Conservation (phyloP, 2,113 vertebrate genomes). For the Poicephalus gulielmi region DNA sequence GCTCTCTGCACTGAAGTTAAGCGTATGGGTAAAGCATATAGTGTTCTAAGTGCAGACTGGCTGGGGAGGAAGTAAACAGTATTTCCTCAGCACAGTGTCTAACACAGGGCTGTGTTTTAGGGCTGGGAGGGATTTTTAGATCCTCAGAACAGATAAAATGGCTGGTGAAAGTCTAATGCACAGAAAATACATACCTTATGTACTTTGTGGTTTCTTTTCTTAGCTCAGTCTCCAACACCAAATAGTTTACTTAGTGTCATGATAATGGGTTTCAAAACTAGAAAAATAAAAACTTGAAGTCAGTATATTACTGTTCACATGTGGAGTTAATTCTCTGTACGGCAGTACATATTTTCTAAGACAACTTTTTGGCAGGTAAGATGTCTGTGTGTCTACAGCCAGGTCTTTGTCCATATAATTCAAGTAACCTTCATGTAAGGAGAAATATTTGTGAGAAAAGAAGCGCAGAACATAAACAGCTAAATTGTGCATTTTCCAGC, state of each 20-base stretch:
- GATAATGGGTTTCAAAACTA: background rate
- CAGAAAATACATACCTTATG: background rate
- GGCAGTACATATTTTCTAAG: background rate
- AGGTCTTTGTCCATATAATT: background rate
- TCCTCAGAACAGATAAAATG: background rate
- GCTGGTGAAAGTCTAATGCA: background rate
- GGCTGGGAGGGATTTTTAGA: background rate
- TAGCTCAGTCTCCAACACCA: background rate
- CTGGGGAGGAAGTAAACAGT: background rate
- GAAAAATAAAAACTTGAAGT: background rate
- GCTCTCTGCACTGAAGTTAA: background rate
- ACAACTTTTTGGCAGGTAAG: background rate
- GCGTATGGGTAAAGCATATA: accelerated
- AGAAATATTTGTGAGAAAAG: background rate
- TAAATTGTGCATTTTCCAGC: background rate
- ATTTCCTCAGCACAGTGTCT: background rate
- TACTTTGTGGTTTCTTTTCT: background rate
- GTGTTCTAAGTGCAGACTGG: background rate
- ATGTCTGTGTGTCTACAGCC: background rate
- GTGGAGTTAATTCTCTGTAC: background rate
- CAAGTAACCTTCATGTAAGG: background rate
- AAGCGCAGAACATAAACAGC: background rate
- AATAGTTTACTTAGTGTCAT: background rate
- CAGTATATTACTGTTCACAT: background rate
- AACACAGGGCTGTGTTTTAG: background rate